Base-by-base conservation (phyloP, 2,113 vertebrate species). In the Kobus ellipsiprymnus region DNA sequence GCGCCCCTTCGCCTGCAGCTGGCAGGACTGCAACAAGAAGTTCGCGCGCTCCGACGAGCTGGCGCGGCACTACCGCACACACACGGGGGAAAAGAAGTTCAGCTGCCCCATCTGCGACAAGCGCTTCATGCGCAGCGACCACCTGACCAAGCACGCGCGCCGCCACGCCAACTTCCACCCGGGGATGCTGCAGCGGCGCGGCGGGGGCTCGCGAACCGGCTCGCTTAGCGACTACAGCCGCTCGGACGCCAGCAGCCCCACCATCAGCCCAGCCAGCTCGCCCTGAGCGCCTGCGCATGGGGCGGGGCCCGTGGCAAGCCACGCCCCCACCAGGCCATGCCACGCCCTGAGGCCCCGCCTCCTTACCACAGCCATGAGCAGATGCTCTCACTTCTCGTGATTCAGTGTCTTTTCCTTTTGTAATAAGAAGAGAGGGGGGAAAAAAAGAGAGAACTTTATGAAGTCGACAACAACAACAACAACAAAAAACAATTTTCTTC, bases 101-200 rank as follows among this genome's bases (percentile, higher is more conserved):
- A 98, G 99, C 97, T 99, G 99, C 97, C 99, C 99, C 0, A 99
- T 99, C 59, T 99, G 99, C 0, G 99, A 99, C 98, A 99, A 99
- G 97, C 99, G 99, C 97, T 99, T 99, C 98, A 99, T 99, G 99
- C 99, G 99, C 98, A 99, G 99, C 19, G 99, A 99, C 98, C 99
- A 99, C 97, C 99, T 99, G 98, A 99, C 99, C 86, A 99, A 99
- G 98, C 99, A 99, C 0, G 99, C 99, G 54, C 99, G 99, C 13
- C 99, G 99, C 95, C 99, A 99, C 30, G 99, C 99, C 93, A 99
- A 99, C 98, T 99, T 99, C 98, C 99, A 99, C 94, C 99, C 99
- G 0, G 99, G 99, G 98, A 99, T 99, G 99, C 99, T 99, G 77
- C 99, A 99, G 98, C 98, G 99, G 96, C 99, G 99, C 74, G 98